These are phyloP conservation scores for Neoniphon sammara DNA, from an alignment of 2,797 vertebrate genomes.

Conservation along the genomic window DNA sequence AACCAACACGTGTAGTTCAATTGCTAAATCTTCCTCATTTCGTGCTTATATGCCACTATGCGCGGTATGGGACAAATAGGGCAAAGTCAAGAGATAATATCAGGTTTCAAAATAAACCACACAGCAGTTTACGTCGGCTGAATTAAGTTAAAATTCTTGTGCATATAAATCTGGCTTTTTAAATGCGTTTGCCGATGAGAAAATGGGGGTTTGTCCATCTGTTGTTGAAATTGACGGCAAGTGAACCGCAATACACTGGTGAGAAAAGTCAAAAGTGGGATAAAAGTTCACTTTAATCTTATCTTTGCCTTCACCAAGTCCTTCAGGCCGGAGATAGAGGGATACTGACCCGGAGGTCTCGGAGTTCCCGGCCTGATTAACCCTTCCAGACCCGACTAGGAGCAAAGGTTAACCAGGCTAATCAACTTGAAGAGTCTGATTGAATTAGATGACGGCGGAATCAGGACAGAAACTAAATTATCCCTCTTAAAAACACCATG, in stretches of 20 bases:
- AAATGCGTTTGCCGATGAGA: not conserved
- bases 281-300: slow-evolving; percentile 81
- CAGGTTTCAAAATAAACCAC: not conserved
- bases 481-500: slow-evolving; percentile 14
- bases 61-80: not conserved
- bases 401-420: slow-evolving; percentile 88
- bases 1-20: slow-evolving; percentile 27
- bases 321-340: slow-evolving; percentile 79
- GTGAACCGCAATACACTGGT: slow-evolving; percentile 32
- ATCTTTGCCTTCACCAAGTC: slow-evolving; percentile 85
- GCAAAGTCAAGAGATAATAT: slow-evolving; percentile 17
- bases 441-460: slow-evolving; percentile 77
- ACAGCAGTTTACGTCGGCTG: not conserved
- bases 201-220: not conserved
- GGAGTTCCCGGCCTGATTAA: slow-evolving; percentile 89
- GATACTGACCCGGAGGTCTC: slow-evolving; percentile 85
- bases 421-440: slow-evolving; percentile 83
- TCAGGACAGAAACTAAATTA: slow-evolving; percentile 60
- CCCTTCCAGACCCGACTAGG: slow-evolving; percentile 83
- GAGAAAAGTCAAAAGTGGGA: slow-evolving; percentile 45
- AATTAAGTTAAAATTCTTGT: not conserved
- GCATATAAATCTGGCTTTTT: not conserved
- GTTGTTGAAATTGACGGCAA: slow-evolving; percentile 17
- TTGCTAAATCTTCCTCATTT: slow-evolving; percentile 23
- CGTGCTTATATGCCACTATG: not conserved